Evolutionary conservation across 2,888 invertebrate genomes (phyloP), one percentile per base, ranked within the genome.

Genomic region (Sphinx pinastri): DNA sequence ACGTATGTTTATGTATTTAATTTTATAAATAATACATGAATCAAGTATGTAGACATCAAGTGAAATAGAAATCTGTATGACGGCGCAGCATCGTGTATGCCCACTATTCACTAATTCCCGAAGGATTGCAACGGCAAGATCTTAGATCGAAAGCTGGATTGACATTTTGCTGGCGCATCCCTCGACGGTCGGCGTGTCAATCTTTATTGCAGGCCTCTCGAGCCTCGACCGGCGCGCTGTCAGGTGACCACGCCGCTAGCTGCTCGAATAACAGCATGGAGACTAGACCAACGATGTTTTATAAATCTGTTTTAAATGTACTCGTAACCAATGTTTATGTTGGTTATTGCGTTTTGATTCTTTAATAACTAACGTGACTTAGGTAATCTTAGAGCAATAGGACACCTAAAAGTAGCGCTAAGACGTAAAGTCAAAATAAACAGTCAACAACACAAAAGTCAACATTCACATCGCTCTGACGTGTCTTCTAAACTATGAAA

Each of bases 111-210:
- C 74, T 78, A 74, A 86, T 79, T 84, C 90, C 89, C 87, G 19
- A 68, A 58, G 85, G 87, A 77, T 72, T 71, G 71, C 72, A 75
- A 74, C 77, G 78, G 79, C 80, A 82, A 85, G 87, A 86, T 87
- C 89, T 87, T 85, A 90, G 90, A 91, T 87, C 84, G 84, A 84
- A 83, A 85, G 84, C 82, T 81, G 84, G 88, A 92, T 91, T 91
- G 92, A 89, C 92, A 90, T 85, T 88, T 87, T 85, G 88, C 83
- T 79, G 83, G 84, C 77, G 75, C 79, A 79, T 83, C 85, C 87
- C 90, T 80, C 77, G 77, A 76, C 81, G 86, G 82, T 75, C 72
- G 70, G 67, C 81, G 76, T 80, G 92, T 92, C 93, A 92, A 91
- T 92, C 91, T 89, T 91, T 90, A 89, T 91, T 90, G 88, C 83